Base-by-base conservation (phyloP, 2,888 invertebrate genomes). In the Ochropleura leucogaster region DNA sequence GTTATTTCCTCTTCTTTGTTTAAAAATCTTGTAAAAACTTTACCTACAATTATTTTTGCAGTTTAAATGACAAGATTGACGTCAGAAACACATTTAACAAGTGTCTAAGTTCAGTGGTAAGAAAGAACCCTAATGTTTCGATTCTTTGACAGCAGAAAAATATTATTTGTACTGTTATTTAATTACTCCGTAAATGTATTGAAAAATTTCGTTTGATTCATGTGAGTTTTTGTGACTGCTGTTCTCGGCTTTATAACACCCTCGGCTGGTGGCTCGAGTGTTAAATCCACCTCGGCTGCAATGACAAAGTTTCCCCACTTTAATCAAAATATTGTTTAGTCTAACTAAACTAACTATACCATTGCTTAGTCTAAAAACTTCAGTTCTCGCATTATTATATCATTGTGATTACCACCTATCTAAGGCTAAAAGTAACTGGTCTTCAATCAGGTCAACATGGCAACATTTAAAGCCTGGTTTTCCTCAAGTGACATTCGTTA, bases 391-490 rank as follows among this genome's bases (percentile, higher is more conserved):
- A 44, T 49, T n/a, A n/a, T n/a, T n/a, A n/a, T n/a, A n/a, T 49
- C 30, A 55, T 30, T 5, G 20, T 55, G 80, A 18, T 49, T 20
- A 18, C 44, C 20, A 60, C 9, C 8, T 68, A 53, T n/a, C 42
- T 63, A 55, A 80, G 49, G 46, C n/a, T 79, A 65, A 6, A 44
- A 44, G 14, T 57, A 71, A 79, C 72, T 66, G 60, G 64, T 65
- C 59, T 42, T 12, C 60, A 80, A 83, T 51, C 84, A 80, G 84
- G 79, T 71, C 80, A 83, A 42, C 55, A 30, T 30, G 8, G 14
- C 66, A 62, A 20, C 49, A 68, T 83, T 60, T 57, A 57, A 64
- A 30, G n/a, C 18, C 46, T 83, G 49, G 16, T 80, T 80, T 72
- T 83, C 83, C 80, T 83, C 72, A 83, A 65, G 2, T 66, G 51